Base-by-base conservation (phyloP, 2,797 vertebrate genomes). In the Chaetophractus vellerosus region DNA sequence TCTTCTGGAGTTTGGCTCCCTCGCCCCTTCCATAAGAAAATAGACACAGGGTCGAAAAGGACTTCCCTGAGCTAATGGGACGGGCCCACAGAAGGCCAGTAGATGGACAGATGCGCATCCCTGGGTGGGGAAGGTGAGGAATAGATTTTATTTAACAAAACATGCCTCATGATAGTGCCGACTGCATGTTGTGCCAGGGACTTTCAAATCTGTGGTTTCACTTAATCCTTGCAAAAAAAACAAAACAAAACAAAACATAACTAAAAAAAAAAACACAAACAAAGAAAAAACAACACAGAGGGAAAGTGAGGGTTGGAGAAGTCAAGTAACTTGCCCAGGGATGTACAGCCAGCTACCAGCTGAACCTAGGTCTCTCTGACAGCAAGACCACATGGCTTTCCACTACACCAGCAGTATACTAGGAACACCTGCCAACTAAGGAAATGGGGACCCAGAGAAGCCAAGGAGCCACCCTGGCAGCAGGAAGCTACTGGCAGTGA, bases 41-140 rank as follows among this genome's bases (percentile, higher is more conserved):
- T 10, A 85, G 86, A 85, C 75, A 83, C 23, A 55, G 50, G 31
- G 64, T 92, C 50, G 48, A 38, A 61, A 90, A 88, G 89, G 69
- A 90, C 66, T 92, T 94, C 52, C 45, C 82, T 83, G 59, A 66
- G 64, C 80, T 76, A 69, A 94, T 24, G n/a, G 63, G 57, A 61
- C 61, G n/a, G 68, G 31, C 6, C 74, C 59, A 64, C 63, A 19
- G 36, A 75, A 94, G 55, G 38, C 48, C 84, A 61, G 64, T 36
- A 41, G 50, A 66, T 38, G 21, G 45, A 33, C 48, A 19, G 11
- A 66, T 31, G 11, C 87, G n/a, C 9, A 52, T 61, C 79, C 55
- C 75, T 66, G 33, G 84, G 71, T 50, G 5, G 12, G 23, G 61
- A 78, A 66, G 5, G n/a, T 64, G 16, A 79, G n/a, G 68, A 61